Evolutionary conservation across 2,888 invertebrate genomes (phyloP), one percentile per base, ranked within the genome.

Genomic region (Diploptera punctata): DNA sequence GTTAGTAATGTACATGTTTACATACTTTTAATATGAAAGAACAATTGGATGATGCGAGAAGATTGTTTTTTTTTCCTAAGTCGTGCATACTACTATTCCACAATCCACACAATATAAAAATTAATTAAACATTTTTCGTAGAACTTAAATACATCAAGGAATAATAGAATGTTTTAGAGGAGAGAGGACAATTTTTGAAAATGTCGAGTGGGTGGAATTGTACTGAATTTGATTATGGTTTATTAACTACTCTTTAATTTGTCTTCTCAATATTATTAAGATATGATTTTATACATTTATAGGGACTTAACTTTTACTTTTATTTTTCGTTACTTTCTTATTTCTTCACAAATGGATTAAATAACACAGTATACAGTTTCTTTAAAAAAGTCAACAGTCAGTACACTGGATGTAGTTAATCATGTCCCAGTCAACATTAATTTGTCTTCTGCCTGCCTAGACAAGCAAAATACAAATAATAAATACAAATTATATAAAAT

Each of bases 21-120:
- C 49, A 67, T 71, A 71, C 38, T 71, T 67, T 71, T 38, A 47
- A 54, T 70, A 62, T 62, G 70, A 70, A 70, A 70, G 70, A 70
- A 70, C 70, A 70, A 62, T 49, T 69, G 57, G 65, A 47, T 65
- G 65, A 65, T 65, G 65, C 44, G 47, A 65, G 65, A 65, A 65
- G 47, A 65, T 65, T 47, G 26, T 67, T 49, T 49, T 49, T 67
- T 31, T 69, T 60, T 57, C 69, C 69, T 69, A 69, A 57, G 43
- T 43, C 52, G 69, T 69, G 69, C 69, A 69, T 57, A 38, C 69
- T 69, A 65, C 65, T 65, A 65, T 65, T 60, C 65, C 65, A 68
- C 68, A 47, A 29, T 65, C 44, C 65, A 65, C 47, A 65, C 65
- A 65, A 65, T 65, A 65, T 65, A 57, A 69, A 69, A 69, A 69